Base-by-base conservation (phyloP, 64 coral and sea anemone species). In the Trachythela sp. region DNA sequence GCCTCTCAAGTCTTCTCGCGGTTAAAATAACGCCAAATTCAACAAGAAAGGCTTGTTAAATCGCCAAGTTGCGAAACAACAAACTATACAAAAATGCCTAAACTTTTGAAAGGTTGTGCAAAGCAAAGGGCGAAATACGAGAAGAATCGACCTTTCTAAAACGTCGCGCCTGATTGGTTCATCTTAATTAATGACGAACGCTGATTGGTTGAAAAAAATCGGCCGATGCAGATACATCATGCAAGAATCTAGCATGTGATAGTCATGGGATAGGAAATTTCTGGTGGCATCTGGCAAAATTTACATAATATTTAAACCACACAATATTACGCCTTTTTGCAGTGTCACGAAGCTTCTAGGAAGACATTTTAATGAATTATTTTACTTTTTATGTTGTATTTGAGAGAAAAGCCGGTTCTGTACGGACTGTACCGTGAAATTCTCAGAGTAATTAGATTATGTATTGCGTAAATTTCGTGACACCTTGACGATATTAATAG, bases 131-230 rank as follows among this genome's bases (percentile, higher is more conserved):
- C 26, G 56, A 64, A 17, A 59, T n/a, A 22, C 54, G 3, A 22
- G 54, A 13, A 9, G 54, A 59, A 22, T 15, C 26, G 26, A 64
- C 20, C 54, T 64, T 26, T 1, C 3, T 64, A n/a, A n/a, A 64
- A 64, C 20, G 56, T 1, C 56, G 26, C 24, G 7, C 22, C 56
- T 64, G 56, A 64, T 64, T 64, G 56, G 56, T 64, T 64, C 4
- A 26, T 11, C 56, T 20, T 64, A 18, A 24, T 64, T 1, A 27
- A 64, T 27, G 0, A 24, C 6, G 18, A 20, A 26, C 56, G 17
- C 56, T 64, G 56, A 64, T 64, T 64, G 56, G 56, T 64, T 27
- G n/a, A 9, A 64, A 64, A 64, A 64, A 64, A 64, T 64, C 56
- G 26, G 15, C 20, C 56, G 56, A 64, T 64, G 24, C 20, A 6